Evolutionary conservation across 2,888 invertebrate species (phyloP).

Genomic region (Caenorhabditis sp.): DNA sequence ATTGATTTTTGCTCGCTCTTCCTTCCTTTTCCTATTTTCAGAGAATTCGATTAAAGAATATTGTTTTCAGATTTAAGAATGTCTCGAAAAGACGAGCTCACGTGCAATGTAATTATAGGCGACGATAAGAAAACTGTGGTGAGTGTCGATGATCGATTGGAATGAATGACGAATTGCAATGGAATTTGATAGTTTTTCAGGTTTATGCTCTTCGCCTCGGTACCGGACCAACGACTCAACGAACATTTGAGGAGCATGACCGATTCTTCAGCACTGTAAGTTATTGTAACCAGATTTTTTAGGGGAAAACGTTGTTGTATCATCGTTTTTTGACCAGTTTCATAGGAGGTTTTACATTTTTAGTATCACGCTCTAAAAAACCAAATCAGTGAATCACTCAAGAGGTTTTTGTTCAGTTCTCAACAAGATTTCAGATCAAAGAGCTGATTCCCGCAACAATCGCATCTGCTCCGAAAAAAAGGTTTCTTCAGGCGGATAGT

Average conservation of each 20-base stretch:
- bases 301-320: too few relatives aligned
- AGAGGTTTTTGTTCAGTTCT: too few relatives aligned
- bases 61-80: conserved; percentile 37
- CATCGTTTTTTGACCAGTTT: too few relatives aligned
- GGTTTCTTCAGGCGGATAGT: conserved; percentile 42
- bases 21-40: neutral
- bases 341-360: too few relatives aligned
- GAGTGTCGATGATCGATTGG: conserved; percentile 3
- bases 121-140: conserved; percentile 64
- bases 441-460: conserved; percentile 47
- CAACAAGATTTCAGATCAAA: conserved; percentile 44
- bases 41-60: neutral
- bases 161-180: neutral
- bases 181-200: conserved; percentile 56
- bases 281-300: too few relatives aligned
- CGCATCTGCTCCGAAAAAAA: conserved; percentile 49
- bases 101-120: conserved; percentile 49
- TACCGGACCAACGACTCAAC: conserved; percentile 62
- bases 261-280: conserved; percentile 63
- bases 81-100: conserved; percentile 39
- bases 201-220: conserved; percentile 65
- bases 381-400: too few relatives aligned
- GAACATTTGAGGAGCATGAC: conserved; percentile 71
- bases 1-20: conserved; percentile 1
- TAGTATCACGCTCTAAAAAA: too few relatives aligned